A percentile compares a stretch with the other conserved stretches of the same genome.
These are phyloP conservation scores for Drosophila burlai DNA, from an alignment of 1,140 invertebrate species.

Conservation along the genomic window DNA sequence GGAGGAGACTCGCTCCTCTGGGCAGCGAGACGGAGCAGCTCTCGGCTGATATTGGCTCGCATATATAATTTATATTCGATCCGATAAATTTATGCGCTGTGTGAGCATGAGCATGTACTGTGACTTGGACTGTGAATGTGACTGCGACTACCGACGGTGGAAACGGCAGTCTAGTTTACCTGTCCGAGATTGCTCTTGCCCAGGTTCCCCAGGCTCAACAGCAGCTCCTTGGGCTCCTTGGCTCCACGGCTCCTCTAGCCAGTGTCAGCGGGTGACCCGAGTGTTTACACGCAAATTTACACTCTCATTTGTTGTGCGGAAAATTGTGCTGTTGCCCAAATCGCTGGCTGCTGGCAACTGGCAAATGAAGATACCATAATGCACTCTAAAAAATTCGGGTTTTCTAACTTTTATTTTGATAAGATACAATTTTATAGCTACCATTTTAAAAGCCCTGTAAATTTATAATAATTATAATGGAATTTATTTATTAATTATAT, in stretches of 20 bases:
- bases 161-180: slow-evolving; percentile 56
- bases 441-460: too few relatives aligned
- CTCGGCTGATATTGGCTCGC: slow-evolving; percentile 77
- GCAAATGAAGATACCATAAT: slow-evolving; percentile 39
- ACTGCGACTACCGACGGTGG: slow-evolving; percentile 58
- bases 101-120: slow-evolving; percentile 68
- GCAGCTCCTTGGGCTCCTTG: slow-evolving; percentile 48
- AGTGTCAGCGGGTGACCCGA: slow-evolving; percentile 84
- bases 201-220: slow-evolving; percentile 21
- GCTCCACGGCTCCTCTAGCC: slow-evolving; percentile 47
- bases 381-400: not conserved
- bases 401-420: too few relatives aligned
- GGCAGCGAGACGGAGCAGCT: slow-evolving; percentile 12
- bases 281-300: slow-evolving; percentile 85
- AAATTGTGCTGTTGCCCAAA: slow-evolving; percentile 76
- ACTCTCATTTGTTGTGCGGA: slow-evolving; percentile 84
- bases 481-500: too few relatives aligned
- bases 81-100: slow-evolving; percentile 82
- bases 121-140: slow-evolving; percentile 9
- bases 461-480: too few relatives aligned
- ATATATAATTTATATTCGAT: slow-evolving; percentile 84
- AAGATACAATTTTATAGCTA: too few relatives aligned
- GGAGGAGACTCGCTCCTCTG: slow-evolving; percentile 26
- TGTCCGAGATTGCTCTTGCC: slow-evolving; percentile 35
- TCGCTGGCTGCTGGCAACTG: slow-evolving; percentile 52